These are phyloP conservation scores for Torymus aiolomorphi DNA, from an alignment of 2,888 invertebrate species.

Conservation along the genomic window DNA sequence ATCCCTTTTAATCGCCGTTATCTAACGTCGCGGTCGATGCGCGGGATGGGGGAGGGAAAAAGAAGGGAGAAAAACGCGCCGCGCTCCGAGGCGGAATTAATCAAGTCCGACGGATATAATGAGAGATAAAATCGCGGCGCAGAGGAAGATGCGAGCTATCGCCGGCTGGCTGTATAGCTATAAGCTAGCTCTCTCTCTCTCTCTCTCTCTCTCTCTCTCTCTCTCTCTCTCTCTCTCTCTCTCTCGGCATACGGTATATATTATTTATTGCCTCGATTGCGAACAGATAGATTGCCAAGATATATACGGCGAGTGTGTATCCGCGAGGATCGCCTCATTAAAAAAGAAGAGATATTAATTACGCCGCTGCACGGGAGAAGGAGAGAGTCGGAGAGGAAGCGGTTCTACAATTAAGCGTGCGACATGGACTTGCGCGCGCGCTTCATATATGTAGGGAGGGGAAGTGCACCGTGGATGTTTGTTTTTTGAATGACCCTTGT, in stretches of 20 bases:
- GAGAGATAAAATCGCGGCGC: conserved; percentile 46
- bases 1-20: neutral
- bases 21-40: neutral
- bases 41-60: neutral
- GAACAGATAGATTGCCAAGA: conserved; percentile 53
- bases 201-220: too few species aligned
- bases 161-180: neutral
- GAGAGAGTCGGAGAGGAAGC: conserved; percentile 2
- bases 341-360: conserved; percentile 51
- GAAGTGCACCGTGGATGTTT: neutral
- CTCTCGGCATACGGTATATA: conserved; percentile 25
- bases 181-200: too few species aligned
- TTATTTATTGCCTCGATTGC: conserved; percentile 54
- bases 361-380: neutral
- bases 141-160: neutral
- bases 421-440: neutral
- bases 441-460: neutral
- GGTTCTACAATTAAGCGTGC: conserved; percentile 36
- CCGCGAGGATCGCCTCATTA: conserved; percentile 17
- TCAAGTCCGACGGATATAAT: conserved; percentile 51
- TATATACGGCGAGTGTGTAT: conserved; percentile 7
- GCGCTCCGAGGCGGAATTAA: conserved; percentile 42
- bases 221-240: too few species aligned
- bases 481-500: neutral
- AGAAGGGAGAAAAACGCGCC: neutral